These are phyloP conservation scores for Gorsachius magnificus DNA, from an alignment of 2,797 vertebrate species.

Conservation along the genomic window DNA sequence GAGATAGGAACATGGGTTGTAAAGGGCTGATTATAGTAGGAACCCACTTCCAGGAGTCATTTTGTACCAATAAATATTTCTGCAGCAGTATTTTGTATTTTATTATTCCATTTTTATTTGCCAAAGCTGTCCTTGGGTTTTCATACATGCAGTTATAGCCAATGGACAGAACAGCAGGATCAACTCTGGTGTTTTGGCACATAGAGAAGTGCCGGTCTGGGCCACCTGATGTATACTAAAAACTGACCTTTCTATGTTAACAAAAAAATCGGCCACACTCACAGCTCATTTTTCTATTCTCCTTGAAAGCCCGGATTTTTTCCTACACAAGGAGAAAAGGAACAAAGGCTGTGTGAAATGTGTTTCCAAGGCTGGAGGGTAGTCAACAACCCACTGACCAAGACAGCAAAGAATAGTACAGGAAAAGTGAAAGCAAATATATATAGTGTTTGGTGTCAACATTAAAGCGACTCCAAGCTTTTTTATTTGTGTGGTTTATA, in stretches of 20 bases:
- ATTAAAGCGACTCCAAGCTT: neutral
- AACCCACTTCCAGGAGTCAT: neutral
- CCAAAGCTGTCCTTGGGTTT: neutral
- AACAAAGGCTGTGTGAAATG: neutral
- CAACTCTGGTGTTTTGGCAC: neutral
- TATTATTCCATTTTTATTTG: neutral
- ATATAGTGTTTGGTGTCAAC: neutral
- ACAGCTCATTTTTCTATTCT: neutral
- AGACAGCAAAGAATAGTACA: neutral
- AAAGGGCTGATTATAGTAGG: neutral
- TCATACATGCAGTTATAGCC: neutral
- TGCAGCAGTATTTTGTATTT: neutral
- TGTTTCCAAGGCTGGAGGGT: neutral
- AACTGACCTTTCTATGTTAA: neutral
- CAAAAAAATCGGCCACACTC: neutral
- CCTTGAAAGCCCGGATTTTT: neutral
- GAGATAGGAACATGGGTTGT: neutral
- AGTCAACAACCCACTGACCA: neutral
- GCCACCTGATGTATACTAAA: neutral
- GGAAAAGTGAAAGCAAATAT: neutral
- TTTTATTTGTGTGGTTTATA: neutral
- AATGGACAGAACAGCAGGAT: neutral
- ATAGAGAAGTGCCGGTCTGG: neutral
- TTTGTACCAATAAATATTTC: neutral
- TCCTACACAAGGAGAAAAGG: neutral